Evolutionary conservation across 2,113 vertebrate species (phyloP), one percentile per base, ranked within the genome.

Genomic region (Anser cygnoides): DNA sequence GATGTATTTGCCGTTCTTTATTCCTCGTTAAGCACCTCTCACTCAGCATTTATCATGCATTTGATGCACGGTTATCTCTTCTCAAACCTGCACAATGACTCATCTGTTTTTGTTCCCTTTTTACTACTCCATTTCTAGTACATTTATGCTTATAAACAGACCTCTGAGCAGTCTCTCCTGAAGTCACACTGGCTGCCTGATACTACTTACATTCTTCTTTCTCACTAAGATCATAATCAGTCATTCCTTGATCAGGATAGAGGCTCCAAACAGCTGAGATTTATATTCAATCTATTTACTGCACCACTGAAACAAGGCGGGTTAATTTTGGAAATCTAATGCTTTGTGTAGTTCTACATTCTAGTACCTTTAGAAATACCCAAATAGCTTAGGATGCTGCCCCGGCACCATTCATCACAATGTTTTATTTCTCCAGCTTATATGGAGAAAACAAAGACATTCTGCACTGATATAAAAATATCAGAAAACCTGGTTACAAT

Each of bases 91-190:
- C 87, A 94, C 87, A 96, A 89, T 93, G 62, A 92, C 90, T 95
- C 95, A 95, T 93, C 84, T 79, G 82, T 2, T 94, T 95, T 95
- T 92, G 31, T 92, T 96, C 87, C 77, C 44, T 89, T 93, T 92
- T 93, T 76, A 37, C 86, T 89, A 76, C 55, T 63, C 66, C 37
- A 52, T 92, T 92, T 92, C 80, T 92, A 15, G 16, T 91, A 63
- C 49, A 54, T 79, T 75, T 91, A 54, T 86, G 71, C 41, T 89
- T 91, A 84, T 89, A 91, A 93, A 94, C 62, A 94, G 80, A 87
- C 89, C 90, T 89, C 75, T 58, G 62, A 84, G 49, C 65, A 94
- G 23, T n/a, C 44, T 81, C 49, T 87, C 33, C 55, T 73, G 4
- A 82, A 93, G 73, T 81, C 58, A 92, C n/a, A 43, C 77, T 58